Conservation (phyloP, 2,888 invertebrate genomes). For the Caenorhabditis virilis region DNA sequence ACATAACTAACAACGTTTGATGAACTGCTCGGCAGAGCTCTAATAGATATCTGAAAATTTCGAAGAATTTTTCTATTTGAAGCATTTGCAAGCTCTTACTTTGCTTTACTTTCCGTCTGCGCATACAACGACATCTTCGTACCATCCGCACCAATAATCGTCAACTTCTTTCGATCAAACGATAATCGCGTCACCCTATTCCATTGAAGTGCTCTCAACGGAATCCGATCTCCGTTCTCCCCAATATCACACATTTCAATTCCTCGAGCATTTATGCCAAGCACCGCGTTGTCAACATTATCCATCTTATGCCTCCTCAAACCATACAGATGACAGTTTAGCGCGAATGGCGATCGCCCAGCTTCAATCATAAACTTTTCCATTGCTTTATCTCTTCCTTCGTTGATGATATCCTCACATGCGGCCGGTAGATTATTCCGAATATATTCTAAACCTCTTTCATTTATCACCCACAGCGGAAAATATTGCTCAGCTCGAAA, state of each 20-base stretch:
- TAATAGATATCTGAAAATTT: slow-evolving; percentile 85
- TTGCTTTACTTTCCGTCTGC: slow-evolving; percentile 88
- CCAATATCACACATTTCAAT: slow-evolving; percentile 67
- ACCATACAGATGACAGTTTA: slow-evolving; percentile 86
- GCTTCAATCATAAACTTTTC: slow-evolving; percentile 87
- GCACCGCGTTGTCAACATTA: slow-evolving; percentile 77
- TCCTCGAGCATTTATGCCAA: slow-evolving; percentile 82
- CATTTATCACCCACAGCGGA: slow-evolving; percentile 70
- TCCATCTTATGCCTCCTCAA: slow-evolving; percentile 75
- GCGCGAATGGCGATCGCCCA: slow-evolving; percentile 79
- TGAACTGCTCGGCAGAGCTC: slow-evolving; percentile 88
- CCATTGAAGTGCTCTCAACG: slow-evolving; percentile 86
- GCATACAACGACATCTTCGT: slow-evolving; percentile 83
- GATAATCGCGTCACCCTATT: slow-evolving; percentile 84
- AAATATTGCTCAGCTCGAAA: slow-evolving; percentile 87
- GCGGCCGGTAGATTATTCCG: slow-evolving; percentile 77
- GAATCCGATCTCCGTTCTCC: slow-evolving; percentile 69
- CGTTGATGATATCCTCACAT: slow-evolving; percentile 80
- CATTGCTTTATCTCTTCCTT: slow-evolving; percentile 77
- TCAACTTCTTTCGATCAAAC: slow-evolving; percentile 81
- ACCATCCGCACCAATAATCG: slow-evolving; percentile 77
- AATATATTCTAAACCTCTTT: slow-evolving; percentile 72
- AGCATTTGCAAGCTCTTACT: too few species aligned
- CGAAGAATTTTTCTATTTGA: too few species aligned
- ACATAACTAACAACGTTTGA: slow-evolving; percentile 81